These are phyloP conservation scores for Parochlus steinenii DNA, from an alignment of 2,888 invertebrate species.

Conservation along the genomic window DNA sequence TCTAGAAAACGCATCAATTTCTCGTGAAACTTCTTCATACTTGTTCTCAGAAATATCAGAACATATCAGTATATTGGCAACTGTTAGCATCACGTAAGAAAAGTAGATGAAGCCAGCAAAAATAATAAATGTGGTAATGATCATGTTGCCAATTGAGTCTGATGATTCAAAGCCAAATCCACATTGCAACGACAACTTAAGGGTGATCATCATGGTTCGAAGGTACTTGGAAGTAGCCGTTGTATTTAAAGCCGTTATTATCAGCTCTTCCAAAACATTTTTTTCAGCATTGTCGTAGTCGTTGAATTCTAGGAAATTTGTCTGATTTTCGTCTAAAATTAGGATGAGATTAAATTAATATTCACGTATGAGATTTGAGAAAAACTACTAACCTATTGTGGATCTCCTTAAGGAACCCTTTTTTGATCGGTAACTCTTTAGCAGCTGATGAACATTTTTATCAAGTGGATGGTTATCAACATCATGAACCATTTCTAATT, in stretches of 20 bases:
- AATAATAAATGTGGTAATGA: conserved; percentile 7
- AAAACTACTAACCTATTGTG: no score
- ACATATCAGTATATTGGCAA: conserved; percentile 1
- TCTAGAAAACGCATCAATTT: conserved; percentile 31
- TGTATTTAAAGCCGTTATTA: neutral
- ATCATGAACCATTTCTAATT: neutral
- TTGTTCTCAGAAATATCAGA: conserved; percentile 26
- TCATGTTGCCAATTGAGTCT: conserved; percentile 5
- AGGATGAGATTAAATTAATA: no score
- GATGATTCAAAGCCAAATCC: conserved; percentile 6
- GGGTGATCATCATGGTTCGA: conserved; percentile 5
- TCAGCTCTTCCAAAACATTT: neutral
- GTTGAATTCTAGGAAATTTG: neutral
- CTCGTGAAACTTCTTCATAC: conserved; percentile 31
- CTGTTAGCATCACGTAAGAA: conserved; percentile 1
- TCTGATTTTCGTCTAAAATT: neutral
- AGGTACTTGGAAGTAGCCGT: conserved; percentile 7
- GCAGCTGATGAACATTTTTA: no score
- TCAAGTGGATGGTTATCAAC: neutral
- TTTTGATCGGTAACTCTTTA: no score
- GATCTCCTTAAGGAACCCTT: no score
- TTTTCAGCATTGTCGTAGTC: conserved; percentile 4
- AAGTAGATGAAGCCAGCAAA: conserved; percentile 10
- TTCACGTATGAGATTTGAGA: no score
- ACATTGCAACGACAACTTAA: conserved; percentile 2